Evolutionary conservation across 2,888 invertebrate species (phyloP), one percentile per base, ranked within the genome.

Genomic region (Drosophila testacea): DNA sequence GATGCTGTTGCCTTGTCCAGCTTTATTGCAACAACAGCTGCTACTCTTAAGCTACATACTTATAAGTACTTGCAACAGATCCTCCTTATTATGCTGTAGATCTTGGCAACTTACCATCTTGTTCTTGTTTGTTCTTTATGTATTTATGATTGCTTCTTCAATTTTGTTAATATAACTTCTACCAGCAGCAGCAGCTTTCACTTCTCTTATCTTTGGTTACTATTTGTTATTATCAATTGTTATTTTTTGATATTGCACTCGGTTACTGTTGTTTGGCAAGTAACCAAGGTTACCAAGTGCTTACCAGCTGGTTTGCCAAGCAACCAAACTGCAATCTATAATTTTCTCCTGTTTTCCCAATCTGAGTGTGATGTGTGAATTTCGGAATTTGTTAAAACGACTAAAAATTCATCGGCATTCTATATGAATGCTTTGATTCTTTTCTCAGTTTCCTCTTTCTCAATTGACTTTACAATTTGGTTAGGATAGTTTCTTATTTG

Each of bases 51-150:
- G 62, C 56, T 39, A 52, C 32, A 7, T 32, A 6, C 64, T 60
- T 60, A 38, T 48, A 22, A 22, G 36, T 16, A 22, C 48, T 44
- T 44, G 61, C 54, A 34, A 39, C 48, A 50, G 57, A 47, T 38
- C 47, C 47, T 11, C 16, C 13, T 47, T 16, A 62, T 52, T 38
- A 38, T 16, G 39, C 36, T 57, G n/a, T 13, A 39, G 61, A 69
- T 50, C 39, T 30, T 41, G n/a, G n/a, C 22, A 41, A 48, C 77
- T 74, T 66, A 74, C 74, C 74, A 74, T 74, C 56, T 64, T 73
- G 11, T 36, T 36, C 10, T 36, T 60, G 0, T 1, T n/a, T 10
- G 38, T n/a, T 39, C 0, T 22, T 9, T 36, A 16, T 22, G 22
- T 42, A 27, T 57, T 11, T 6, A 16, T 30, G 47, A 38, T 32